phyloP scores from a whole-genome alignment of 2,888 invertebrate species.

The Eueremaeus valkanovi region DNA sequence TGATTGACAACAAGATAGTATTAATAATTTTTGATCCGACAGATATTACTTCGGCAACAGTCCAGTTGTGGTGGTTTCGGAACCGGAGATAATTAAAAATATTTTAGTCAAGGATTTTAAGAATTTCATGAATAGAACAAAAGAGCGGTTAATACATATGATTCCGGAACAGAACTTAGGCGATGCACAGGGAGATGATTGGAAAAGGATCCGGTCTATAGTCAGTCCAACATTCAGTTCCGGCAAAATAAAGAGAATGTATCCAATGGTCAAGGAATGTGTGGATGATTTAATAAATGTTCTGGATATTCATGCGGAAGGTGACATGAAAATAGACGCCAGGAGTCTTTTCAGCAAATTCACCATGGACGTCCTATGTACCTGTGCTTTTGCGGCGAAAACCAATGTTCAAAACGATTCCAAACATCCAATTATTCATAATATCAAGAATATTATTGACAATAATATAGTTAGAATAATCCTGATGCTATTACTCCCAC shows the following conservation, averaged over 20 bases:
- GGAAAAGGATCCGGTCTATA: constrained; percentile 34
- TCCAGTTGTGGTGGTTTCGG: constrained; percentile 18
- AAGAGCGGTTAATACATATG: background rate
- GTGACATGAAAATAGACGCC: background rate
- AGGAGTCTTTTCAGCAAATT: constrained; percentile 56
- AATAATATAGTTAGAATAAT: constrained; percentile 49
- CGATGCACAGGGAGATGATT: background rate
- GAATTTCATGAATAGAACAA: background rate
- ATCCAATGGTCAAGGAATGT: constrained; percentile 32
- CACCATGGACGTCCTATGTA: constrained; percentile 62
- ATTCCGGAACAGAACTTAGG: background rate
- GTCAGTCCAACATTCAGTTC: constrained; percentile 11
- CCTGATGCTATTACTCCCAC: constrained; percentile 51
- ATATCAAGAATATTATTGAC: constrained; percentile 47
- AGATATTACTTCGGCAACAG: constrained; percentile 10
- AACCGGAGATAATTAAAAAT: constrained; percentile 33
- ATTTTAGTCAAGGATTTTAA: constrained; percentile 39
- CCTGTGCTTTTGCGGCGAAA: constrained; percentile 61
- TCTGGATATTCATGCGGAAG: background rate
- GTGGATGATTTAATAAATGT: background rate
- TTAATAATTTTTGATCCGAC: background rate
- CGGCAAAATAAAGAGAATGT: constrained; percentile 33
- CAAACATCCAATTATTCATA: background rate
- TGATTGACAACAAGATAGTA: background rate
- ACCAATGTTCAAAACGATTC: constrained; percentile 49